Evolutionary conservation across 2,888 invertebrate species (phyloP), one percentile per base, ranked within the genome.

Genomic region (Macaria notata): DNA sequence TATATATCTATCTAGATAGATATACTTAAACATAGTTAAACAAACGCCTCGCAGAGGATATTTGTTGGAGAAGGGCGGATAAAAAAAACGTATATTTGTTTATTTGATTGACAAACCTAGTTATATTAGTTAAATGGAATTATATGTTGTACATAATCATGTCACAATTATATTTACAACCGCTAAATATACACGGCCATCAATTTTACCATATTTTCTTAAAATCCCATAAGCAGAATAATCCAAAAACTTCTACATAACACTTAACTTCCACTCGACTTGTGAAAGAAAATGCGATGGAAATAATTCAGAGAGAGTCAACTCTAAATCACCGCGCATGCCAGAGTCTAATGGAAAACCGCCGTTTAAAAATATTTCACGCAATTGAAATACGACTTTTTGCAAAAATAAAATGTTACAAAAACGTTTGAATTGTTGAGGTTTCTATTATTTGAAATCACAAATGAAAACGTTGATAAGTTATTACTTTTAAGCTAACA

Each of bases 301-400:
- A 70, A 75, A 80, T 81, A 82, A 78, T 73, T 79, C 77, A 78
- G 63, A 64, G 64, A 59, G 61, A 60, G 69, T 51, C 75, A 72
- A 59, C 76, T 72, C 68, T 83, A 81, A 82, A 83, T 86, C 86
- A 81, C 78, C 75, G 76, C 71, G 75, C 73, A 71, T 72, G 76
- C 78, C 79, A 75, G 73, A 68, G 71, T 70, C 72, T 81, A 83
- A 84, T 83, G 81, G 79, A 74, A 78, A 75, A 71, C 75, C 75
- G 72, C 70, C 69, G 70, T 71, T 73, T 81, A 73, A 75, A 41
- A 79, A 76, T 70, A 71, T 78, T 80, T 78, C 75, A 75, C 76
- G 63, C 77, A 76, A 82, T 83, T 79, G 75, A 78, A 82, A 76
- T 72, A 76, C 9, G 7, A 69, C 65, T 60, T 52, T 55, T 61